Evolutionary conservation across 2,888 invertebrate genomes (phyloP).

Genomic region (Oxyscelio sp.): DNA sequence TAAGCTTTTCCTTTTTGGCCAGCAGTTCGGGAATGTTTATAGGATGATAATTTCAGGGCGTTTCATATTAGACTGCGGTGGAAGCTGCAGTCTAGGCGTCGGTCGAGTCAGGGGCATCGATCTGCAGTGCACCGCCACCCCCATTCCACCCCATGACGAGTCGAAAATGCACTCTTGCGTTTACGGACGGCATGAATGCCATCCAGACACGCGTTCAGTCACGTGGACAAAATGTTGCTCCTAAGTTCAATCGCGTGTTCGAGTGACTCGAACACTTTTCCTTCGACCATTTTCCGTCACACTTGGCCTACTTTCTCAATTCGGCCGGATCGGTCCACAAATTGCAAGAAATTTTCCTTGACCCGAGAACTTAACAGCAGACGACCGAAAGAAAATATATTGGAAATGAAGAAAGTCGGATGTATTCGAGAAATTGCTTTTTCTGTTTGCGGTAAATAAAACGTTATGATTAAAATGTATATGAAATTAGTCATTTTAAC

Average conservation of each 20-base stretch:
- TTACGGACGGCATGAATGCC: neutral
- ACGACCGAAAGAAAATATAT: constrained; percentile 6
- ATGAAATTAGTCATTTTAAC: too few relatives aligned
- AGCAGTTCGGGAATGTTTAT: neutral
- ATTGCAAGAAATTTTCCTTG: constrained; percentile 39
- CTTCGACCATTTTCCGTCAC: constrained; percentile 23
- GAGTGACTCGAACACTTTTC: constrained; percentile 15
- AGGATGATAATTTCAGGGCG: constrained; percentile 37
- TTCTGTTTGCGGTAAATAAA: too few relatives aligned
- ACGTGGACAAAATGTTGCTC: constrained; percentile 20
- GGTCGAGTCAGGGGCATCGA: constrained; percentile 86
- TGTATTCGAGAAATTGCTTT: too few relatives aligned
- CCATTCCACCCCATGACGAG: constrained; percentile 60
- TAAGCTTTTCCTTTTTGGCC: too few relatives aligned
- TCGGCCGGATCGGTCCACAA: constrained; percentile 21
- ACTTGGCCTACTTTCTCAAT: constrained; percentile 35
- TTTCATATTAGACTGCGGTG: constrained; percentile 83
- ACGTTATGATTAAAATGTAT: too few relatives aligned
- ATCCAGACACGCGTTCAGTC: neutral
- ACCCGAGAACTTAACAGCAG: constrained; percentile 19
- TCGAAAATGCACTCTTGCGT: constrained; percentile 9
- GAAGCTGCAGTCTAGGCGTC: constrained; percentile 86
- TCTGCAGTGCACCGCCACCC: constrained; percentile 77
- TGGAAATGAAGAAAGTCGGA: neutral
- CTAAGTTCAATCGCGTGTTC: constrained; percentile 25